phyloP scores from a whole-genome alignment of 2,797 vertebrate species.

The Acanthornis magna region DNA sequence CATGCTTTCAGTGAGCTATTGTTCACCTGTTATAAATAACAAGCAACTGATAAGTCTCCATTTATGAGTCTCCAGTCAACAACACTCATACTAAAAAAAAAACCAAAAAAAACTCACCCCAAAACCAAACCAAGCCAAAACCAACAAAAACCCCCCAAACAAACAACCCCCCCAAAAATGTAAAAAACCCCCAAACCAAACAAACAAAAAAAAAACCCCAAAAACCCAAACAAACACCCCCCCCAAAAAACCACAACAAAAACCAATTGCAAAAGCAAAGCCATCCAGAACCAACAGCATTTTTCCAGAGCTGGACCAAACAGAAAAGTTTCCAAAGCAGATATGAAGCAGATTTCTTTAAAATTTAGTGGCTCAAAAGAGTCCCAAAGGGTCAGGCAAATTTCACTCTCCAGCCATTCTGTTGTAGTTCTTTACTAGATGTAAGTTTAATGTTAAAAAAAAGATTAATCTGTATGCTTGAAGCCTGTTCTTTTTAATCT shows the following conservation, averaged over 20 bases:
- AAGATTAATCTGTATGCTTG: slow-evolving; percentile 11
- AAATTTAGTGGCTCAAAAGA: slow-evolving; percentile 7
- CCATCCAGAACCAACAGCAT: slow-evolving; percentile 30
- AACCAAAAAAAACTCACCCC: too few relatives aligned
- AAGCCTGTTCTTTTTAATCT: slow-evolving; percentile 60
- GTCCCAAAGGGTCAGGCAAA: slow-evolving; percentile 31
- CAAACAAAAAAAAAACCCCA: too few relatives aligned
- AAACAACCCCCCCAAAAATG: too few relatives aligned
- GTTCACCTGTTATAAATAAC: slow-evolving; percentile 54
- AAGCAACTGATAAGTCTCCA: slow-evolving; percentile 29
- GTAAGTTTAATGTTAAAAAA: slow-evolving; percentile 45
- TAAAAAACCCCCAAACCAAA: too few relatives aligned
- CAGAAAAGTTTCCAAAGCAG: slow-evolving; percentile 46
- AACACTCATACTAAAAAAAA: neutral
- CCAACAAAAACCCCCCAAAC: too few relatives aligned
- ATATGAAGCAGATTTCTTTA: slow-evolving; percentile 40
- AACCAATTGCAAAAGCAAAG: slow-evolving; percentile 18
- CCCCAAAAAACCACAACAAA: neutral
- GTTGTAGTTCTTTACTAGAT: neutral
- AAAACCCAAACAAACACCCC: too few relatives aligned
- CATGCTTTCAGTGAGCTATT: neutral
- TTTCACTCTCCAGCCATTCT: neutral
- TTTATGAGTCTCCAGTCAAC: slow-evolving; percentile 39
- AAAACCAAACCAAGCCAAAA: too few relatives aligned
- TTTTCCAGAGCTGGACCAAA: slow-evolving; percentile 49